These are phyloP conservation scores for Ispidina picta DNA, from an alignment of 2,797 vertebrate species.

Conservation along the genomic window DNA sequence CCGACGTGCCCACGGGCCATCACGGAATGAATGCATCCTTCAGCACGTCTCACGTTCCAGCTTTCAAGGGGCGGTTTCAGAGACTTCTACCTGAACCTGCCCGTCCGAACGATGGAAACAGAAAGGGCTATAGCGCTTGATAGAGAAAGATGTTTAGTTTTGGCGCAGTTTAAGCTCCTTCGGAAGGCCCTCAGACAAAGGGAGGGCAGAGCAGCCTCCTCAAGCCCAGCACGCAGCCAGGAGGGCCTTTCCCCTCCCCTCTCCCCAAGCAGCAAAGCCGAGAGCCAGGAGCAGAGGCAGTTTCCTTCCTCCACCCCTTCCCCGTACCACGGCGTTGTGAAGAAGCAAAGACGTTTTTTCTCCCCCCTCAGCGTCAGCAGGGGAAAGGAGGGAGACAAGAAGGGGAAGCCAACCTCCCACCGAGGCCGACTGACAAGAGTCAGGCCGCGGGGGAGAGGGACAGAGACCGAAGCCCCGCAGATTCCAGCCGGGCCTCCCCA, in stretches of 20 bases:
- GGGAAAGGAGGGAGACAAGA: neutral
- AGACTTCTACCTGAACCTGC: neutral
- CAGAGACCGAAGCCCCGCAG: neutral
- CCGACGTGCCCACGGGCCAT: neutral
- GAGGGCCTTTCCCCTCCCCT: neutral
- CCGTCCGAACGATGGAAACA: neutral
- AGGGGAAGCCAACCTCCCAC: neutral
- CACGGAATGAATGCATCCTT: fast-evolving
- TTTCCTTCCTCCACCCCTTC: no score
- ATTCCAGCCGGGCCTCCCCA: neutral
- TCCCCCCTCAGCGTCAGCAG: no score
- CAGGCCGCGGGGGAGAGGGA: no score
- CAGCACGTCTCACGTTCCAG: neutral
- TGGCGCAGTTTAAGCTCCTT: neutral
- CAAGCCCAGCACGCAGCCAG: neutral
- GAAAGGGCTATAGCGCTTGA: neutral
- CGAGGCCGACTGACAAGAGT: no score
- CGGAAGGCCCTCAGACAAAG: neutral
- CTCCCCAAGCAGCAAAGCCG: neutral
- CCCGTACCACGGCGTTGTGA: neutral
- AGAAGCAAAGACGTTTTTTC: neutral
- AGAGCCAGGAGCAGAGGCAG: neutral
- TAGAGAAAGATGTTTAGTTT: neutral
- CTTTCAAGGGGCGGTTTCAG: neutral
- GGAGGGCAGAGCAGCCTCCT: fast-evolving